These are phyloP conservation scores for Flexamia atlantica DNA, from an alignment of 2,888 invertebrate species.

Conservation along the genomic window DNA sequence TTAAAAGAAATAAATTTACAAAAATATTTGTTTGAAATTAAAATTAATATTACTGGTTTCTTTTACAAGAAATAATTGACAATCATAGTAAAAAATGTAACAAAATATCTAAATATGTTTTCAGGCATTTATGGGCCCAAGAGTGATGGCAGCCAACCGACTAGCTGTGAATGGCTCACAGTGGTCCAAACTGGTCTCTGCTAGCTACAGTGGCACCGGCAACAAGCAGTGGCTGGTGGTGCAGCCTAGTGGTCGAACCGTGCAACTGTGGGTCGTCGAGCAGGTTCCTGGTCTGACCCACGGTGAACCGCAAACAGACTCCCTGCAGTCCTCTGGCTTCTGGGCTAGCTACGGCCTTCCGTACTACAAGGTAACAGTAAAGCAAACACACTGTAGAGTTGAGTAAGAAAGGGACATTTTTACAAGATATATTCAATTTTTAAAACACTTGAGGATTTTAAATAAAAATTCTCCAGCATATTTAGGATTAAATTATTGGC, in stretches of 20 bases:
- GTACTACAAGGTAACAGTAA: conserved; percentile 76
- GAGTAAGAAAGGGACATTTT: no score
- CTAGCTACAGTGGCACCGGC: conserved; percentile 88
- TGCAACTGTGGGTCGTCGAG: conserved; percentile 84
- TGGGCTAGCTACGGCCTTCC: conserved; percentile 85
- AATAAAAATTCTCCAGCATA: no score
- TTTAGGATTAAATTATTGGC: no score
- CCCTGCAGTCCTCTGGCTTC: conserved; percentile 81
- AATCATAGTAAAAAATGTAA: no score
- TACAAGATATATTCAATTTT: no score
- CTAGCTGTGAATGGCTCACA: conserved; percentile 83
- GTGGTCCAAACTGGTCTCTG: conserved; percentile 85
- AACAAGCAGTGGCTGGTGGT: conserved; percentile 93
- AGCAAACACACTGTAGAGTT: no score
- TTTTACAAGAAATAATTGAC: no score
- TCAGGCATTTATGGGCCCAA: conserved; percentile 84
- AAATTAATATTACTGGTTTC: no score
- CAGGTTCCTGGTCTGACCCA: conserved; percentile 84
- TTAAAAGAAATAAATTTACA: no score
- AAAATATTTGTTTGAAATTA: no score
- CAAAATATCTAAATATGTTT: not conserved
- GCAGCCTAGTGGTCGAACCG: conserved; percentile 75
- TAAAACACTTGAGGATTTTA: no score
- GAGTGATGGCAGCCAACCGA: conserved; percentile 90
- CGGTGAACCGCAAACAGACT: conserved; percentile 82